Evolutionary conservation across 35 echinoderm and acorn worm species (phyloP).

Genomic region (Lytechinus pictus): DNA sequence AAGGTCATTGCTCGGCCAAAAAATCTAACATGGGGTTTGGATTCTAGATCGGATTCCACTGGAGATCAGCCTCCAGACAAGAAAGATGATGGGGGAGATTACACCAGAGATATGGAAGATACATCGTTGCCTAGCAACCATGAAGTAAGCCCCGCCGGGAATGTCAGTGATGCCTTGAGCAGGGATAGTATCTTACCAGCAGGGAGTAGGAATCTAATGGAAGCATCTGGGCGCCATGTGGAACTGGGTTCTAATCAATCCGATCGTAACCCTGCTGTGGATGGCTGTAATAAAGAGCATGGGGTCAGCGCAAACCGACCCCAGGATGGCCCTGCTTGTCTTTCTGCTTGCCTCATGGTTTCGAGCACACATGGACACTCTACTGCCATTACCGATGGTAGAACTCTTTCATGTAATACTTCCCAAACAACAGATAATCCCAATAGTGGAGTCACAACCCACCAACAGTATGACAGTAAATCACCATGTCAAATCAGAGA

Average conservation of each 20-base stretch:
- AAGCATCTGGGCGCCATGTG: neutral
- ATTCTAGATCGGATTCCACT: neutral
- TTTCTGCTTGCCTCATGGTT: neutral
- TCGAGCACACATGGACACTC: neutral
- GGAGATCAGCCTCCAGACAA: neutral
- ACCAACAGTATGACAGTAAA: neutral
- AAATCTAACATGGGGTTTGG: slow-evolving; percentile 63
- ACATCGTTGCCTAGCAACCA: slow-evolving; percentile 16
- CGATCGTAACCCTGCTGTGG: neutral
- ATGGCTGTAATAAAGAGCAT: neutral
- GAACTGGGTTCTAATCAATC: neutral
- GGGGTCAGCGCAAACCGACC: neutral
- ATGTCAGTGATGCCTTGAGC: neutral
- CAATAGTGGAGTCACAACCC: neutral
- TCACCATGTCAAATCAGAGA: neutral
- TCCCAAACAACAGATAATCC: neutral
- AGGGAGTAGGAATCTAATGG: neutral
- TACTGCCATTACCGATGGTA: neutral
- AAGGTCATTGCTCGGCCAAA: slow-evolving; percentile 57
- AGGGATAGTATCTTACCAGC: neutral
- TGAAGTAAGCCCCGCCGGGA: neutral
- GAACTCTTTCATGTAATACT: neutral
- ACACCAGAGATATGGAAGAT: neutral
- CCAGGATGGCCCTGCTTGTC: neutral
- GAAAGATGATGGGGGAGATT: neutral